Evolutionary conservation across 2,113 vertebrate genomes (phyloP).

Genomic region (Petroica traversi): DNA sequence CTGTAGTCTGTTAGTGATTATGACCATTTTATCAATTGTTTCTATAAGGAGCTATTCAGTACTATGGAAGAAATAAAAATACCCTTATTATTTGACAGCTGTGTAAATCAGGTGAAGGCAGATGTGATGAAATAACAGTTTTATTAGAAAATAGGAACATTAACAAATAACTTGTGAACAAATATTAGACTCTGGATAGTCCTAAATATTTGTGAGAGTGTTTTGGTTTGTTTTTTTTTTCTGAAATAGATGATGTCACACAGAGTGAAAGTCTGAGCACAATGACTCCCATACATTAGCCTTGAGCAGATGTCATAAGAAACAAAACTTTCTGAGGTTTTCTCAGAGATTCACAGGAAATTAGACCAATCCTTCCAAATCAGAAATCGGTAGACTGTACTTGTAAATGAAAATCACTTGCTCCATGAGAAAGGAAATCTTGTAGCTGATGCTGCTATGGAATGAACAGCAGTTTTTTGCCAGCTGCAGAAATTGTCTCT

Average conservation of each 20-base stretch:
- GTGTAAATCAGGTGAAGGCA: not conserved
- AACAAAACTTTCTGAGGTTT: not conserved
- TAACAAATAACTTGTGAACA: not conserved
- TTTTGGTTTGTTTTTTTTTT: not conserved
- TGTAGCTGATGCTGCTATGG: not conserved
- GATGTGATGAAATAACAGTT: not conserved
- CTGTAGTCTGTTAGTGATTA: not conserved
- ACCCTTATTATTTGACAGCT: not conserved
- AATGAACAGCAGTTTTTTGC: not conserved
- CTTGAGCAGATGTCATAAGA: not conserved
- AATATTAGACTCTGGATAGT: not conserved
- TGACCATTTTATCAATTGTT: not conserved
- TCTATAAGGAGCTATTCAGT: not conserved
- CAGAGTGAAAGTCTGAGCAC: not conserved
- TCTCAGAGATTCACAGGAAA: not conserved
- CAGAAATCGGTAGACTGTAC: not conserved
- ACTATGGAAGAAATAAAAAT: not conserved
- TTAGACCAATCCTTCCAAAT: not conserved
- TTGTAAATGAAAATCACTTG: not conserved
- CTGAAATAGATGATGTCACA: not conserved
- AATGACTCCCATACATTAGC: not conserved
- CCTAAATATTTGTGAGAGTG: not conserved
- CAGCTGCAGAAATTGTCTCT: not conserved
- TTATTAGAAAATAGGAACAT: not conserved
- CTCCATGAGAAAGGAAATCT: not conserved